phyloP scores from a whole-genome alignment of 2,797 vertebrate genomes.

The Urocyon cinereoargenteus region DNA sequence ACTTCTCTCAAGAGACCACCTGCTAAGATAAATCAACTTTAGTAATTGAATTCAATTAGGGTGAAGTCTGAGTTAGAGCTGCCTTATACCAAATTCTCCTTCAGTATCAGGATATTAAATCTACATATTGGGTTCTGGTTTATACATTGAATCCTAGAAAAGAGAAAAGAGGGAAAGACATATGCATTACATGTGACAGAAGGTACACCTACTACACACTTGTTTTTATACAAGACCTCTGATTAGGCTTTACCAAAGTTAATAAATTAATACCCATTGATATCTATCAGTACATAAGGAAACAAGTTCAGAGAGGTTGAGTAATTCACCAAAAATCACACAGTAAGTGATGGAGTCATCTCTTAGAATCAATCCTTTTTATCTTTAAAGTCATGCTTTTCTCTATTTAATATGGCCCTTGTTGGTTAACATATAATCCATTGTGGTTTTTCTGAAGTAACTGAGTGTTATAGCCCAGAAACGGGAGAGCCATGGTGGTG shows the following conservation, averaged over 20 bases:
- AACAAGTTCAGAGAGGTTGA: neutral
- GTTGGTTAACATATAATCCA: neutral
- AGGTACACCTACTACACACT: neutral
- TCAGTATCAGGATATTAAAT: neutral
- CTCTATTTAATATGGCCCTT: neutral
- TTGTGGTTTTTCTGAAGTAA: neutral
- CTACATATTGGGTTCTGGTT: neutral
- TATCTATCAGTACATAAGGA: neutral
- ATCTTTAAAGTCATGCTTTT: neutral
- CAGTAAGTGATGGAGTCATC: neutral
- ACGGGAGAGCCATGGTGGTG: neutral
- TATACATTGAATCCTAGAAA: neutral
- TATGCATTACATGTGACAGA: neutral
- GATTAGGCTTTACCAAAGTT: neutral
- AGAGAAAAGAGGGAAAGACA: neutral
- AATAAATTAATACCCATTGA: neutral
- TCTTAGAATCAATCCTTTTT: neutral
- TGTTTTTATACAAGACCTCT: neutral
- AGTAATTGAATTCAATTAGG: neutral
- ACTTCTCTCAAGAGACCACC: neutral
- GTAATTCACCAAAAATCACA: neutral
- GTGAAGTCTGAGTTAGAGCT: neutral
- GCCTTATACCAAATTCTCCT: neutral
- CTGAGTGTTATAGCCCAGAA: neutral
- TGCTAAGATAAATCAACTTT: neutral